phyloP scores from a whole-genome alignment of 2,888 invertebrate genomes.

The Hirtodrosophila cameraria region DNA sequence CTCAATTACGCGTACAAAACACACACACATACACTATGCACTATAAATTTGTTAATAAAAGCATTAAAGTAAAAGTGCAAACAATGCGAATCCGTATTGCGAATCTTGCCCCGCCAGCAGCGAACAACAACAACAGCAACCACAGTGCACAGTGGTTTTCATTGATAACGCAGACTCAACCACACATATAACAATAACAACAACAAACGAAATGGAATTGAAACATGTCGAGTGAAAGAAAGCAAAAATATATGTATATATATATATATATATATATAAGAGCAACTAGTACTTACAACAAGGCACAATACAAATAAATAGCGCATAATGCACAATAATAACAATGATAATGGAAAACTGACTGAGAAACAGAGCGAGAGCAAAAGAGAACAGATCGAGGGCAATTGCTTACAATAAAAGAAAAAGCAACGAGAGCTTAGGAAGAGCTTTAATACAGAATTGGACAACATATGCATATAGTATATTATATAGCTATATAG shows the following conservation, averaged over 20 bases:
- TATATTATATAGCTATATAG: neutral
- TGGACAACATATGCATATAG: no score
- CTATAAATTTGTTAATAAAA: constrained; percentile 71
- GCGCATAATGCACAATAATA: constrained; percentile 36
- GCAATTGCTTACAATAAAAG: constrained; percentile 40
- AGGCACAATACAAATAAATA: constrained; percentile 14
- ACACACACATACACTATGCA: constrained; percentile 24
- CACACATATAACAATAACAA: constrained; percentile 20
- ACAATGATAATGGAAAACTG: constrained; percentile 51
- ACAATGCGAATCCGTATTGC: constrained; percentile 59
- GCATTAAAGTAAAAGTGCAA: constrained; percentile 75
- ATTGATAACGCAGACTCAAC: constrained; percentile 67
- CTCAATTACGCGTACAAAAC: constrained; percentile 69
- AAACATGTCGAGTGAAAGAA: constrained; percentile 58
- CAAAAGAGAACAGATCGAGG: constrained; percentile 31
- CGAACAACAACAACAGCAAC: constrained; percentile 6
- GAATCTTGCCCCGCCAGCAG: constrained; percentile 20
- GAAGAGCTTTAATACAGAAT: neutral
- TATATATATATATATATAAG: neutral
- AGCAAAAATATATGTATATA: constrained; percentile 28
- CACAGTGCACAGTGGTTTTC: constrained; percentile 44
- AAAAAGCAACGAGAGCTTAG: constrained; percentile 10
- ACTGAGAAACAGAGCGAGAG: constrained; percentile 16
- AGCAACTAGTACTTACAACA: neutral
- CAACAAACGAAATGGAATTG: constrained; percentile 61